Evolutionary conservation across 2,797 vertebrate species (phyloP), one percentile per base, ranked within the genome.

Genomic region (Poeciliopsis presidionis): DNA sequence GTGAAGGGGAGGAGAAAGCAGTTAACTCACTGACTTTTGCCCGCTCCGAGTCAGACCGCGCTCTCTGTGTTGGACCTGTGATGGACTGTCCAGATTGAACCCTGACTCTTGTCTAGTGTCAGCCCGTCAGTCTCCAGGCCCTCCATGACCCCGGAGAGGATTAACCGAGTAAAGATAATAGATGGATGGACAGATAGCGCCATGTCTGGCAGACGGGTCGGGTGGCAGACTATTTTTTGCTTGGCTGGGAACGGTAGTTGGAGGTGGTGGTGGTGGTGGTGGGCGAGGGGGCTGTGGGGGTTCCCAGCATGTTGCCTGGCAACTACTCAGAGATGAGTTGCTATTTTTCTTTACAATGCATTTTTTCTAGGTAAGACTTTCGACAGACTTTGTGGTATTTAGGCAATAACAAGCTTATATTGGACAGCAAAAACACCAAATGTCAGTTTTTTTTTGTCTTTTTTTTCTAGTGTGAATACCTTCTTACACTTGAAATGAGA

Each of bases 221-320:
- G 30, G 47, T 76, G 74, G 74, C 28, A 36, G 74, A 57, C 51
- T 75, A 75, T 80, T 75, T 61, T 61, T 76, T 77, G 70, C 71
- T 73, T 76, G 47, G 22, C 74, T 73, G 57, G 70, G 57, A 76
- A 59, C 46, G 36, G 41, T 67, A 69, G 70, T 65, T 76, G 47
- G 28, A 51, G 7, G 18, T 51, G 49, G 18, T 20, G 47, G 47
- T 20, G 47, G 47, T 49, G 16, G 47, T 2, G 16, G 47, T 2
- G 18, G 18, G 16, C 5, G 13, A 4, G 46, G 46, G 4, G 46
- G 46, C 0, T 4, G 46, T 30, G 0, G 16, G 47, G 53, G 3
- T 53, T 59, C 43, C 47, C 43, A 28, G 49, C 69, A 57, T 39
- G 80, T 77, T 81, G 80, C 75, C 49, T 67, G 49, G 80, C 80